Evolutionary conservation across 2,888 invertebrate species (phyloP).

Genomic region (Thymelicus sylvestris): DNA sequence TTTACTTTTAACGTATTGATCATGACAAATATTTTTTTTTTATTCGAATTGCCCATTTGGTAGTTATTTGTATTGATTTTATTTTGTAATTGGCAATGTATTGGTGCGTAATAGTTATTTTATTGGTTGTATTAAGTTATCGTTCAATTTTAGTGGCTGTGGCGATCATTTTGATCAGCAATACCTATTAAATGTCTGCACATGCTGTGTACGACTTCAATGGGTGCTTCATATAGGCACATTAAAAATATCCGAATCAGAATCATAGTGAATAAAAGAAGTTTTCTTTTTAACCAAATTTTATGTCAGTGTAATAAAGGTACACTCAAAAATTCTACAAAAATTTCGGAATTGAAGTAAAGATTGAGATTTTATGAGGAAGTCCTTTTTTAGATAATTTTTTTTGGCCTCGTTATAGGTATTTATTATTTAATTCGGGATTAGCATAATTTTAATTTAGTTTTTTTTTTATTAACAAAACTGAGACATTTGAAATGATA

Average conservation of each 20-base stretch:
- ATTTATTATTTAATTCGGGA: background rate
- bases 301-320: background rate
- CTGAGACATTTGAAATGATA: background rate
- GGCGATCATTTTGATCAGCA: conserved; percentile 8
- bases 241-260: too few relatives aligned
- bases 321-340: background rate
- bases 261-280: too few relatives aligned
- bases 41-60: conserved; percentile 45
- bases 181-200: too few relatives aligned
- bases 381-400: background rate
- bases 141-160: background rate
- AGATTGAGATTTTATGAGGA: background rate
- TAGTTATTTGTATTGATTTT: conserved; percentile 36
- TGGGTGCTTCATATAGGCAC: too few relatives aligned
- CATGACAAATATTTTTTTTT: conserved; percentile 81
- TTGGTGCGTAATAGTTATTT: conserved; percentile 63
- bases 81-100: conserved; percentile 47
- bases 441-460: conserved; percentile 6
- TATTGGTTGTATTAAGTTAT: conserved; percentile 6
- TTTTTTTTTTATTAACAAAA: background rate
- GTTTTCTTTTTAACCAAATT: too few relatives aligned
- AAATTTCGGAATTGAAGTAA: background rate
- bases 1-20: conserved; percentile 70
- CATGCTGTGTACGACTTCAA: too few relatives aligned
- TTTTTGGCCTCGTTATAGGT: background rate